Evolutionary conservation across 2,797 vertebrate species (phyloP).

Genomic region (Silurus lanzhouensis): DNA sequence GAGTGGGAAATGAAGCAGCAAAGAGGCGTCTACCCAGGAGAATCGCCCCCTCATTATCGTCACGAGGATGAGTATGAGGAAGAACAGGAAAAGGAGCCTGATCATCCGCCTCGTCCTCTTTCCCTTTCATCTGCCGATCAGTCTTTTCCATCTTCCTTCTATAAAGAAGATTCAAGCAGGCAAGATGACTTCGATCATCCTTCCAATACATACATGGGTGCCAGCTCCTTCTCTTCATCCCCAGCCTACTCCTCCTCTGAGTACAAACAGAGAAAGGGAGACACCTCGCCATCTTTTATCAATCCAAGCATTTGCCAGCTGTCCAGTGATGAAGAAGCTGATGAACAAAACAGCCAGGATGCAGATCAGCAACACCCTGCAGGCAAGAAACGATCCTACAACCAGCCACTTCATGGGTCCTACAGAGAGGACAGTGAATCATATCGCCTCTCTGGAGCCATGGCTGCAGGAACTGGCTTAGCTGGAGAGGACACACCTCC

Average conservation of each 20-base stretch:
- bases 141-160: conserved; percentile 71
- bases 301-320: conserved; percentile 86
- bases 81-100: conserved; percentile 76
- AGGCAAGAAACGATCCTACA: conserved; percentile 78
- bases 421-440: conserved; percentile 64
- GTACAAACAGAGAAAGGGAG: conserved; percentile 81
- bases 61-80: conserved; percentile 78
- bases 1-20: conserved; percentile 75
- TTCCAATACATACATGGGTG: conserved; percentile 61
- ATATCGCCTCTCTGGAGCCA: conserved; percentile 71
- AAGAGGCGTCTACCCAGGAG: conserved; percentile 72
- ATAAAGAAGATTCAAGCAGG: conserved; percentile 68
- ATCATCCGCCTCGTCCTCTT: conserved; percentile 81
- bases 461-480: conserved; percentile 68
- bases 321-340: conserved; percentile 85
- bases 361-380: conserved; percentile 74
- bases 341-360: conserved; percentile 76
- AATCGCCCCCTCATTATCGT: conserved; percentile 76
- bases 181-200: conserved; percentile 66
- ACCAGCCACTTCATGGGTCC: conserved; percentile 62
- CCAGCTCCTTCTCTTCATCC: conserved; percentile 68
- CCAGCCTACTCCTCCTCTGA: conserved; percentile 82
- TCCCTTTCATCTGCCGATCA: conserved; percentile 82
- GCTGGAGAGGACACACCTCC: conserved; percentile 92
- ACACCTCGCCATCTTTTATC: conserved; percentile 95